phyloP scores from a whole-genome alignment of 2,888 invertebrate genomes.

The Steinernema carpocapsae region DNA sequence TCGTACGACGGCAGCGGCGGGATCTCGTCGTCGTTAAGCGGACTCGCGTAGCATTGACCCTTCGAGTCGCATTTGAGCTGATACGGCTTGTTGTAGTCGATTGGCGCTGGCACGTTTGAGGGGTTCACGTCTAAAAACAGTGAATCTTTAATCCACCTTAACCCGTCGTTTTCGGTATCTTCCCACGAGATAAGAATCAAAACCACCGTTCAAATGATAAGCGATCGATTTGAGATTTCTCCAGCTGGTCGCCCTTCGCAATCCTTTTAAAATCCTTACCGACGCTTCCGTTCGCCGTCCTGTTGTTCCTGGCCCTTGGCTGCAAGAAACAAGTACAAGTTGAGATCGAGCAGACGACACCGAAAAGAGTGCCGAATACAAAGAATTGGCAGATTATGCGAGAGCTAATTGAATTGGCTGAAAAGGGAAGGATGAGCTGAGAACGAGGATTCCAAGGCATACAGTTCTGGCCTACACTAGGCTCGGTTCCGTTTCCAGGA shows the following conservation, averaged over 20 bases:
- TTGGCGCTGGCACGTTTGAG: constrained; percentile 43
- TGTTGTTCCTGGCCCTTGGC: constrained; percentile 34
- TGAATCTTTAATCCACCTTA: not conserved
- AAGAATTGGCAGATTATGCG: constrained; percentile 47
- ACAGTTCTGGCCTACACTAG: not conserved
- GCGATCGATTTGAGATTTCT: too few relatives aligned
- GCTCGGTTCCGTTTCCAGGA: constrained; percentile 23
- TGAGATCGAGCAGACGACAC: constrained; percentile 47
- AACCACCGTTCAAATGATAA: not conserved
- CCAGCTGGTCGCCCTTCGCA: too few relatives aligned
- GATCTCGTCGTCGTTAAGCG: constrained; percentile 42
- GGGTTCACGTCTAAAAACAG: constrained; percentile 34
- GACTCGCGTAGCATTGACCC: constrained; percentile 46
- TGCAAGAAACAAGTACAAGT: constrained; percentile 49
- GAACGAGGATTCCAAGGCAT: not conserved
- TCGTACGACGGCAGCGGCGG: constrained; percentile 48
- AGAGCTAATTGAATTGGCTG: constrained; percentile 17
- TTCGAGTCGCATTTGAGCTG: constrained; percentile 45
- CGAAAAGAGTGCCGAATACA: constrained; percentile 50
- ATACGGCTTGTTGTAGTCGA: constrained; percentile 44
- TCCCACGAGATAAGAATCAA: not conserved
- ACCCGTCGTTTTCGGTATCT: not conserved
- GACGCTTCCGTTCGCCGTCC: constrained; percentile 28
- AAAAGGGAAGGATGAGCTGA: not conserved
- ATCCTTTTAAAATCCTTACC: constrained; percentile 25